A percentile compares a stretch with the other conserved stretches of the same genome.
These are phyloP conservation scores for Graptemys geographica DNA, from an alignment of 2,797 vertebrate genomes.

Conservation along the genomic window DNA sequence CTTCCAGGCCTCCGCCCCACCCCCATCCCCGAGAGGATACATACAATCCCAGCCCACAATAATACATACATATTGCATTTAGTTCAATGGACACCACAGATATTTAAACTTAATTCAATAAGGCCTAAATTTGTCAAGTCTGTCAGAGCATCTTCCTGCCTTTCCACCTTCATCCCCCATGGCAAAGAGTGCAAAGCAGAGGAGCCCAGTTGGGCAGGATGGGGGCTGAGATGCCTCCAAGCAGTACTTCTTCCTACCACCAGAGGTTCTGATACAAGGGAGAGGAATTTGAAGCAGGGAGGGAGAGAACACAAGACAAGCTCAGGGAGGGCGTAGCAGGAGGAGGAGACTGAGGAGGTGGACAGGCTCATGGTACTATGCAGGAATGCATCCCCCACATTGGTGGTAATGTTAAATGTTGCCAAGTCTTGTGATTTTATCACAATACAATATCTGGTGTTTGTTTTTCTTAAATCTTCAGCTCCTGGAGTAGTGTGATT, in stretches of 20 bases:
- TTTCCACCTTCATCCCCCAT: background rate
- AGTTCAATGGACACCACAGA: no score
- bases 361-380: no score
- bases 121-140: no score
- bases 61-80: no score
- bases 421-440: background rate
- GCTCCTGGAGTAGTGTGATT: background rate
- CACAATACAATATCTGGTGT: background rate
- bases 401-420: background rate
- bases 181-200: background rate
- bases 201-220: background rate
- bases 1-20: no score
- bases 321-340: background rate
- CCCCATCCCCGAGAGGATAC: no score
- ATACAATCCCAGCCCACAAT: no score
- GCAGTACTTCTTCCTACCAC: background rate
- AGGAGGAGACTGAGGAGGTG: background rate
- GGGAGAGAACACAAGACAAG: background rate
- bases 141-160: background rate
- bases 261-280: no score
- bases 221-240: background rate
- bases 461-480: background rate
- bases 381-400: background rate
- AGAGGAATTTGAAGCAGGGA: fast-evolving
- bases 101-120: no score